Conservation (phyloP, 2,888 invertebrate species). For the Hanleya hanleyi region DNA sequence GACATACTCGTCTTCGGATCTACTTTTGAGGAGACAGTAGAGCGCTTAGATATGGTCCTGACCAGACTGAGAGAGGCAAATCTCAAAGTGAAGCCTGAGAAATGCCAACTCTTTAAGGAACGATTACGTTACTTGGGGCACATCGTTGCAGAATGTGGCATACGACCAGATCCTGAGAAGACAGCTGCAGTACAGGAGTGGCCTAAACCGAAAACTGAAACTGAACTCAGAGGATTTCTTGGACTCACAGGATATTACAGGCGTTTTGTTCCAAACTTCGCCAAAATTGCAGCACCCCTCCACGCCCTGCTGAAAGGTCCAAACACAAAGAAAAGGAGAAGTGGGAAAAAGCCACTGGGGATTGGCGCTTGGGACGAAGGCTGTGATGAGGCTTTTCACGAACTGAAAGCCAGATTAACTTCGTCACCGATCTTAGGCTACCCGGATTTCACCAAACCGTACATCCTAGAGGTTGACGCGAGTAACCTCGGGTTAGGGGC, state of each 20-base stretch:
- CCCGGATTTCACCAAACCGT: slow-evolving; percentile 37
- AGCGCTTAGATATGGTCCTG: not conserved
- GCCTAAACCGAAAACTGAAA: slow-evolving; percentile 16
- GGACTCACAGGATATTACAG: no score
- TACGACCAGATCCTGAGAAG: slow-evolving; percentile 14
- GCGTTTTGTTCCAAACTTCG: slow-evolving; percentile 34
- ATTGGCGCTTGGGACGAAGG: slow-evolving; percentile 14
- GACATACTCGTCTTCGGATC: slow-evolving; percentile 9
- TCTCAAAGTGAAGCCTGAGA: slow-evolving; percentile 14
- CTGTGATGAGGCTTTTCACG: slow-evolving; percentile 30
- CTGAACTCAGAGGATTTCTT: slow-evolving; percentile 25
- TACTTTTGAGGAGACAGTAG: slow-evolving; percentile 5
- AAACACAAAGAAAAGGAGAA: slow-evolving; percentile 10
- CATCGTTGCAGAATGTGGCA: slow-evolving; percentile 9
- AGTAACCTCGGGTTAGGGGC: slow-evolving; percentile 35
- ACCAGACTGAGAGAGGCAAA: not conserved
- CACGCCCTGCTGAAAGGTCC: slow-evolving; percentile 8
- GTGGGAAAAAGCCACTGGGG: not conserved
- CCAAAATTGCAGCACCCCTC: slow-evolving; percentile 24
- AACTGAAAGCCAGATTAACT: slow-evolving; percentile 28
- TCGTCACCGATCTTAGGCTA: slow-evolving; percentile 39
- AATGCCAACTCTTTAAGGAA: no score
- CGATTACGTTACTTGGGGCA: not conserved
- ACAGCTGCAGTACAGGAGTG: slow-evolving; percentile 15
- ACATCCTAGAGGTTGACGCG: slow-evolving; percentile 40